A percentile compares a stretch with the other conserved stretches of the same genome.
phyloP scores from a whole-genome alignment of 2,113 vertebrate species.

The Nibea coibor region DNA sequence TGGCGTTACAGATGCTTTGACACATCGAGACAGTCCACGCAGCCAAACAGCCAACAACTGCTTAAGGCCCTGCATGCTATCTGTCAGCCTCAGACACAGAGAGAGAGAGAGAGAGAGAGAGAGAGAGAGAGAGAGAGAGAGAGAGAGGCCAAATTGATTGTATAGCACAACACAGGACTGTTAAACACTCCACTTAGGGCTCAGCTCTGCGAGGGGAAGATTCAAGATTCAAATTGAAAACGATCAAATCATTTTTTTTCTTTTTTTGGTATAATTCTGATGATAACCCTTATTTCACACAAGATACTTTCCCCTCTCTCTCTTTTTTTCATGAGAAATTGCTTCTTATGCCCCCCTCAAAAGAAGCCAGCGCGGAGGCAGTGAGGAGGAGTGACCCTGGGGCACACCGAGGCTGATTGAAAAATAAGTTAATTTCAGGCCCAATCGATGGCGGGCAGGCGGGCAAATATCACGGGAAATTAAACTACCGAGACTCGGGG shows the following conservation, averaged over 20 bases:
- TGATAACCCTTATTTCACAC: conserved; percentile 83
- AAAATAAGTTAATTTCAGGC: conserved; percentile 99
- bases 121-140: conserved; percentile 22
- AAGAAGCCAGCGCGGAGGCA: conserved; percentile 81
- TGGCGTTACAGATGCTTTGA: conserved; percentile 45
- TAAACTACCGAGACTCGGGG: conserved; percentile 96
- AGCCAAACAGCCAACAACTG: conserved; percentile 42
- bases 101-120: conserved; percentile 25
- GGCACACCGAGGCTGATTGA: conserved; percentile 97
- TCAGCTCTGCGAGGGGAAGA: conserved; percentile 28
- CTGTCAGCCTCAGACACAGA: conserved; percentile 53
- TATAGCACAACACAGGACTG: conserved; percentile 64
- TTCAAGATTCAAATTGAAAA: conserved; percentile 75
- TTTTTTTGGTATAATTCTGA: conserved; percentile 70
- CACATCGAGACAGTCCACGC: conserved; percentile 59
- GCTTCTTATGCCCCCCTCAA: conserved; percentile 88
- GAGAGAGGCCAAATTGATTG: conserved; percentile 69
- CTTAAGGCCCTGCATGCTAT: conserved; percentile 44
- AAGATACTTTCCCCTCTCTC: conserved; percentile 79
- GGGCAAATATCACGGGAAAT: conserved; percentile 99
- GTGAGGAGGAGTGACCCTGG: conserved; percentile 93
- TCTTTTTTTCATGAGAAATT: conserved; percentile 90
- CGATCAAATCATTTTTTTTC: conserved; percentile 78
- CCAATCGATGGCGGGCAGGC: conserved; percentile 99
- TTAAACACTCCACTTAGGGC: conserved; percentile 72